Percentiles rank a stretch among this genome's conserved stretches.
Evolutionary conservation across 2,113 vertebrate genomes (phyloP).

Genomic region (Eolophus roseicapilla): DNA sequence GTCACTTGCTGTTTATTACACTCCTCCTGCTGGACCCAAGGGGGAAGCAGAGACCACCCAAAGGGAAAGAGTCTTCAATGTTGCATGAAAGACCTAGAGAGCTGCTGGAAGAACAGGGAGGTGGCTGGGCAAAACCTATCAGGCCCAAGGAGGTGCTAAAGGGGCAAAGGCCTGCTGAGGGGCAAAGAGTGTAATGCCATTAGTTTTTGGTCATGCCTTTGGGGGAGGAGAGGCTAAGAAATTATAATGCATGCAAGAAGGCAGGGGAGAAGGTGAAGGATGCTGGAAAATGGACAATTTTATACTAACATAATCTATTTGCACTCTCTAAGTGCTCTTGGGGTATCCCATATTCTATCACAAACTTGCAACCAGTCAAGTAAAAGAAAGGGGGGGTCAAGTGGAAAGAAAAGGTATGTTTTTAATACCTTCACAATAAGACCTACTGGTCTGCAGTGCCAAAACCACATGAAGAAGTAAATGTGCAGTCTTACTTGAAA

Average conservation of each 20-base stretch:
- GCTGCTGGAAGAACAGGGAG: background rate
- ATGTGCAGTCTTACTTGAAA: background rate
- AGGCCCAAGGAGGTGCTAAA: background rate
- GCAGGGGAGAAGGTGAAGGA: background rate
- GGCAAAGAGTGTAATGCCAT: background rate
- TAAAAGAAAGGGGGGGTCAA: background rate
- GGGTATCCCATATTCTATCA: background rate
- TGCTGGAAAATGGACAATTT: background rate
- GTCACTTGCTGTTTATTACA: background rate
- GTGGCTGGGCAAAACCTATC: background rate
- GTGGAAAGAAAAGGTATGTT: background rate
- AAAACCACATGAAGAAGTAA: background rate
- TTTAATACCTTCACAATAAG: background rate
- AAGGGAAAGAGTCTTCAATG: background rate
- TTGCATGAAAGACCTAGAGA: background rate
- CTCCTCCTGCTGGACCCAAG: background rate
- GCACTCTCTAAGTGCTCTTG: background rate
- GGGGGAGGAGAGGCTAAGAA: background rate
- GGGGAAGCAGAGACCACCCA: background rate
- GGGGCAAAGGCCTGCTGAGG: background rate
- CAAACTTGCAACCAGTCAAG: background rate
- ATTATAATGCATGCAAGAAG: rapidly evolving
- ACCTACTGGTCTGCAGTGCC: background rate
- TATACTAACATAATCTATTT: background rate
- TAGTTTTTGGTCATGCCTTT: background rate